Evolutionary conservation across 2,888 invertebrate genomes (phyloP), one percentile per base, ranked within the genome.

Genomic region (Dasypolia templi): DNA sequence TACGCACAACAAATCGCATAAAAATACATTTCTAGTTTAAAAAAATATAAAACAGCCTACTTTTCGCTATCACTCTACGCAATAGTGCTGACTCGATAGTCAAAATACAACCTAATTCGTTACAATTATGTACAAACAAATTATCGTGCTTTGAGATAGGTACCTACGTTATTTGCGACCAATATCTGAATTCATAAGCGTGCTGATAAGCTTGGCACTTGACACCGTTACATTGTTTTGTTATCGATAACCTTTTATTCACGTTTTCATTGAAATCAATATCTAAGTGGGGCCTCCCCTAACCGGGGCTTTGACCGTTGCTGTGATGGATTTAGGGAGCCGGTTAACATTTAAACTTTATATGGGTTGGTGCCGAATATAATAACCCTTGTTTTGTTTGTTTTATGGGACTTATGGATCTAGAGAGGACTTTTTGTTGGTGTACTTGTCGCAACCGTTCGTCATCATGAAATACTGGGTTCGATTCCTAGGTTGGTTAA

Each of bases 171-270:
- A 77, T 77, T 77, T n/a, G n/a, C 29, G 49, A 62, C 11, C 62
- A 56, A 56, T 58, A 26, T 66, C 68, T 76, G 70, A 72, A 75
- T 77, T 75, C 59, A 76, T 65, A 67, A 73, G 59, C 56, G 53
- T 26, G 63, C 26, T 69, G 81, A 75, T 82, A 83, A 79, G 59
- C 68, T 75, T 67, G 78, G 44, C 76, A 78, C 81, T 82, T 83
- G 81, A 79, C 83, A 79, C 71, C 65, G 70, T 77, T 86, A 67
- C 62, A 84, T 72, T 70, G 80, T 77, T 66, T 61, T 77, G 72
- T 35, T 74, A 71, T 69, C 68, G 85, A 77, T 86, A 86, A 84
- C 85, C 83, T 75, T 84, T 84, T 74, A 77, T 76, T 69, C 84
- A 70, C 61, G 66, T 68, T 84, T 75, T 70, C 69, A 84, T 53